Evolutionary conservation across 2,113 vertebrate genomes (phyloP).

Genomic region (Hoplias malabaricus): DNA sequence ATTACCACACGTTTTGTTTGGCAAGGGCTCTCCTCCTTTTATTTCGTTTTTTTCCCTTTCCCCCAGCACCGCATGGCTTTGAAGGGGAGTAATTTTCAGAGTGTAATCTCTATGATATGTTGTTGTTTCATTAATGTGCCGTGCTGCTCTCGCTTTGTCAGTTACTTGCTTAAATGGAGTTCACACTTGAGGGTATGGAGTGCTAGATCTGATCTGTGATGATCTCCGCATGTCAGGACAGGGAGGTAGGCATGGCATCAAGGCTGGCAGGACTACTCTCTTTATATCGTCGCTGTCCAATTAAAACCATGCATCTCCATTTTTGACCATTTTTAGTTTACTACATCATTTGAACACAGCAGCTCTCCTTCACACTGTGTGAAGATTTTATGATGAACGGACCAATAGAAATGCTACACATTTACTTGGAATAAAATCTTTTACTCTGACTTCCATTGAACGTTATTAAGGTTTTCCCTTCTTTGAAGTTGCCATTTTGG

Average conservation of each 20-base stretch:
- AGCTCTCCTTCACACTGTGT: too few relatives aligned
- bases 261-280: too few relatives aligned
- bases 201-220: slow-evolving; percentile 14
- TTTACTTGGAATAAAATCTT: too few relatives aligned
- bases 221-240: slow-evolving; percentile 28
- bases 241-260: neutral
- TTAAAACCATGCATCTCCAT: too few relatives aligned
- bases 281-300: too few relatives aligned
- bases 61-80: neutral
- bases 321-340: too few relatives aligned
- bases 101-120: slow-evolving; percentile 39
- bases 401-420: too few relatives aligned
- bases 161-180: slow-evolving; percentile 18
- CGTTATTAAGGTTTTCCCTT: too few relatives aligned
- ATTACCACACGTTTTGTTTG: slow-evolving; percentile 51
- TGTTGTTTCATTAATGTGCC: slow-evolving; percentile 41
- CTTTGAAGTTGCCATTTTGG: too few relatives aligned
- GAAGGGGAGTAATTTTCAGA: slow-evolving; percentile 34
- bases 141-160: slow-evolving; percentile 10
- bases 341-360: too few relatives aligned
- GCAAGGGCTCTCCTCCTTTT: neutral
- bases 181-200: slow-evolving; percentile 15
- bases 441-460: too few relatives aligned
- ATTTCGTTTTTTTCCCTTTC: neutral
- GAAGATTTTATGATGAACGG: too few relatives aligned